phyloP scores from a whole-genome alignment of 2,888 invertebrate species.

The Diarsia rubi region DNA sequence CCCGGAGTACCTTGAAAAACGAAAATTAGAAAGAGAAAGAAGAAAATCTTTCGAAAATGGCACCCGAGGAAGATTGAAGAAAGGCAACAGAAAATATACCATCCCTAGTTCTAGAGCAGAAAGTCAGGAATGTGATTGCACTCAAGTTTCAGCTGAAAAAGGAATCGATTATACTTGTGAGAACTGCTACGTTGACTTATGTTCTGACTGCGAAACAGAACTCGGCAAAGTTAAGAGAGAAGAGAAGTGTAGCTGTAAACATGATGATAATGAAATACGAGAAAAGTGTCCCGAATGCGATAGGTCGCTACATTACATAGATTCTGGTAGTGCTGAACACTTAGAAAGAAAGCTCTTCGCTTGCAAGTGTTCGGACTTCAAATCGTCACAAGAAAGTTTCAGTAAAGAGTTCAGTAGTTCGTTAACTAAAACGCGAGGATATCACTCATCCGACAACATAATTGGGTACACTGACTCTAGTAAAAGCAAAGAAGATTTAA shows the following conservation, averaged over 20 bases:
- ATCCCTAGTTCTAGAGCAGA: conserved; percentile 77
- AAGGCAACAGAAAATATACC: conserved; percentile 88
- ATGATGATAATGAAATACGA: conserved; percentile 74
- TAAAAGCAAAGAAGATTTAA: conserved; percentile 84
- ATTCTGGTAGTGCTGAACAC: conserved; percentile 84
- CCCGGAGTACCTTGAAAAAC: conserved; percentile 97
- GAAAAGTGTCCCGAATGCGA: conserved; percentile 87
- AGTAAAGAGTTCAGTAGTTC: conserved; percentile 81
- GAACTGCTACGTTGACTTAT: conserved; percentile 85
- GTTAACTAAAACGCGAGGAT: conserved; percentile 85
- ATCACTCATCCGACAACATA: conserved; percentile 88
- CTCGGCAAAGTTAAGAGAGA: conserved; percentile 78
- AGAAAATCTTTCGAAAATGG: conserved; percentile 92
- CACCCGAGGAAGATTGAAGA: conserved; percentile 91
- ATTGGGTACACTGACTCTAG: conserved; percentile 81
- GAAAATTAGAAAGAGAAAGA: conserved; percentile 94
- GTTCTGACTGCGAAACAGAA: conserved; percentile 87
- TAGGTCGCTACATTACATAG: conserved; percentile 84
- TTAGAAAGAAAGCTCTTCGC: conserved; percentile 81
- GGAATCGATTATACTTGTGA: conserved; percentile 87
- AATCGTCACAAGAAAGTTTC: conserved; percentile 88
- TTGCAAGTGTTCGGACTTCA: conserved; percentile 87
- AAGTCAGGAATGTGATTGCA: conserved; percentile 83
- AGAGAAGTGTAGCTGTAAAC: conserved; percentile 80
- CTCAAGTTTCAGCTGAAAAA: conserved; percentile 84